Evolutionary conservation across 2,797 vertebrate genomes (phyloP), one percentile per base, ranked within the genome.

Genomic region (Xenentodon cancila): DNA sequence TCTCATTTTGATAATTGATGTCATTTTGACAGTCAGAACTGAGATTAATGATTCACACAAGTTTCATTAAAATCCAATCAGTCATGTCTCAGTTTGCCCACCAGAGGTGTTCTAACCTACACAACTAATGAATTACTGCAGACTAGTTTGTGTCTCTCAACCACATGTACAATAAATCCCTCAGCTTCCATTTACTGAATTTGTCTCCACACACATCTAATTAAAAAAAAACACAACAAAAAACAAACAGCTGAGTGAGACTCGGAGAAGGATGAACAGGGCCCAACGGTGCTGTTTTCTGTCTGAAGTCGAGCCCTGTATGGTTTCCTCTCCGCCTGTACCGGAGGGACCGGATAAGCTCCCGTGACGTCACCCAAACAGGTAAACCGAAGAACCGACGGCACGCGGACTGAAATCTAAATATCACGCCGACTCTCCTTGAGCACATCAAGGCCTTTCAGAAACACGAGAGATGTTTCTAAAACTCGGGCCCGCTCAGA

Each of bases 11-110:
- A 71, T 54, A 58, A 69, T 43, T 54, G 51, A 27, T 34, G 50
- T 13, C 19, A 47, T 20, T 71, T 43, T 77, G 76, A 76, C 62
- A 66, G 71, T 40, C 58, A 62, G 45, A 16, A 21, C 53, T 44
- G n/a, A 54, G 66, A 80, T 75, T 65, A 65, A 81, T 59, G 68
- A 65, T 25, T 57, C 56, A 47, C 13, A 56, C 58, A 53, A 17
- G 66, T 80, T 73, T 75, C 73, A 73, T 80, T 80, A 85, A 80
- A 85, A 68, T 57, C 71, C 57, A 76, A 85, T 88, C 75, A 75
- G 80, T 80, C 64, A 67, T 40, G 61, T 75, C 59, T 70, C 43
- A 64, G 61, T 58, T 60, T 44, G 68, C 68, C 72, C 59, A 68
- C 55, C 21, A 64, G 62, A 72, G 34, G 34, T 1, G 34, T 37